These are phyloP conservation scores for Poecilia velifera DNA, from an alignment of 2,797 vertebrate species.

Conservation along the genomic window DNA sequence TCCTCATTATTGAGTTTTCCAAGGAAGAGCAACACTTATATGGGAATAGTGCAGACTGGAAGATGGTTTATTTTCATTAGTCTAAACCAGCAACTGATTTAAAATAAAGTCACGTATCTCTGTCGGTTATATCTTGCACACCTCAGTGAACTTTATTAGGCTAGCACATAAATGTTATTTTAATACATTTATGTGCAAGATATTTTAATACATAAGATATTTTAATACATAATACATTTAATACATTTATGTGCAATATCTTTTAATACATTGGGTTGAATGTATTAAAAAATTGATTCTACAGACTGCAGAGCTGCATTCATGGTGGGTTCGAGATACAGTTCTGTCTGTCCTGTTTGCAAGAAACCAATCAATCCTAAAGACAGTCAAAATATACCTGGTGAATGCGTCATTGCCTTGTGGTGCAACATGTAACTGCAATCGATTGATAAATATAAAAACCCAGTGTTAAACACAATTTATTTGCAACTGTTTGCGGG, in stretches of 20 bases:
- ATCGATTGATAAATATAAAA: no score
- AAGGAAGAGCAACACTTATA: constrained; percentile 38
- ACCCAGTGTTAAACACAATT: no score
- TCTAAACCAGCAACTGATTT: constrained; percentile 4
- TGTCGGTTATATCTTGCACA: neutral
- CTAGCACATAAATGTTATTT: neutral
- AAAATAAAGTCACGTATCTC: neutral
- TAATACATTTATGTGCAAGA: neutral
- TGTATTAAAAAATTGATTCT: neutral
- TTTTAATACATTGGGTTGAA: no score
- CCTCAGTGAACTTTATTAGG: neutral
- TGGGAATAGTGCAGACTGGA: constrained; percentile 43
- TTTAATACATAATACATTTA: no score
- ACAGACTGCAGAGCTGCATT: neutral
- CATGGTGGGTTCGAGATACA: neutral
- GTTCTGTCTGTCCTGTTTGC: neutral
- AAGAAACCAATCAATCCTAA: neutral
- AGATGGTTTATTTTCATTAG: constrained; percentile 28
- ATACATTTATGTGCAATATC: no score
- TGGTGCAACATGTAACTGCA: neutral
- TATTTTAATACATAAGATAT: no score
- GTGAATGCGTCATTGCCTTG: neutral
- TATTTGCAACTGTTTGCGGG: no score
- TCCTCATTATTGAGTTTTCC: constrained; percentile 49
- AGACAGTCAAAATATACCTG: neutral